A percentile compares a stretch with the other conserved stretches of the same genome.
These are phyloP conservation scores for Lampris megalopsis DNA, from an alignment of 2,113 vertebrate species.

Conservation along the genomic window DNA sequence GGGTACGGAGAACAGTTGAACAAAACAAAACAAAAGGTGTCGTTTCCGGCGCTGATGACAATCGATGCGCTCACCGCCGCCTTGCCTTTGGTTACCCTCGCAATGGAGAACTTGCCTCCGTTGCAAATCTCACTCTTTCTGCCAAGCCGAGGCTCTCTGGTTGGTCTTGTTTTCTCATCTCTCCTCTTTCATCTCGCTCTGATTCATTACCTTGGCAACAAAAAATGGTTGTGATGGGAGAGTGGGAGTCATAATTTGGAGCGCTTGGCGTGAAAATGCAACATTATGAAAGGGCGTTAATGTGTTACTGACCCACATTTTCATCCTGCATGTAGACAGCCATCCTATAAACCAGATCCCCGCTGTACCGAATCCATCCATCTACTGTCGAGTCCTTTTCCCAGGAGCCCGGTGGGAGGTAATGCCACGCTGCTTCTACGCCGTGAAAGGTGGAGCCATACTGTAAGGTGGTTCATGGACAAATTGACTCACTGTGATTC, in stretches of 20 bases:
- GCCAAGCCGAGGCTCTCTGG: conserved; percentile 19
- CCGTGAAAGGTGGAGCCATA: conserved; percentile 58
- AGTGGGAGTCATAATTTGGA: conserved; percentile 64
- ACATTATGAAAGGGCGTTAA: conserved; percentile 68
- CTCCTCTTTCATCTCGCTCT: conserved; percentile 4
- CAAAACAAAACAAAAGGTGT: too few species aligned
- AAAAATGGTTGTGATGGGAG: conserved; percentile 54
- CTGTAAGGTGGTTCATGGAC: conserved; percentile 45
- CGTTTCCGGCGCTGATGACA: too few species aligned
- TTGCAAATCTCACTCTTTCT: background rate
- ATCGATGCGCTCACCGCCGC: too few species aligned
- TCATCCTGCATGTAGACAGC: conserved; percentile 63
- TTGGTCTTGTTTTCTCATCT: conserved; percentile 16
- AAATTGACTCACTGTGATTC: conserved; percentile 53
- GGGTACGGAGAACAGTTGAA: too few species aligned
- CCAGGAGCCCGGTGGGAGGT: conserved; percentile 60
- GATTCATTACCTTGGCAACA: conserved; percentile 70
- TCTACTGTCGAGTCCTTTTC: conserved; percentile 62
- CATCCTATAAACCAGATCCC: conserved; percentile 66
- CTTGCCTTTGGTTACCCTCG: too few species aligned
- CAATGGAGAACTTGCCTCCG: too few species aligned
- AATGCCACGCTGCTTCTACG: conserved; percentile 31
- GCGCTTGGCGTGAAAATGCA: conserved; percentile 53
- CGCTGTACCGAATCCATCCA: conserved; percentile 64
- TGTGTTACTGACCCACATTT: conserved; percentile 76